A percentile compares a stretch with the other conserved stretches of the same genome.
These are phyloP conservation scores for Morus bassanus DNA, from an alignment of 2,797 vertebrate species.

Conservation along the genomic window DNA sequence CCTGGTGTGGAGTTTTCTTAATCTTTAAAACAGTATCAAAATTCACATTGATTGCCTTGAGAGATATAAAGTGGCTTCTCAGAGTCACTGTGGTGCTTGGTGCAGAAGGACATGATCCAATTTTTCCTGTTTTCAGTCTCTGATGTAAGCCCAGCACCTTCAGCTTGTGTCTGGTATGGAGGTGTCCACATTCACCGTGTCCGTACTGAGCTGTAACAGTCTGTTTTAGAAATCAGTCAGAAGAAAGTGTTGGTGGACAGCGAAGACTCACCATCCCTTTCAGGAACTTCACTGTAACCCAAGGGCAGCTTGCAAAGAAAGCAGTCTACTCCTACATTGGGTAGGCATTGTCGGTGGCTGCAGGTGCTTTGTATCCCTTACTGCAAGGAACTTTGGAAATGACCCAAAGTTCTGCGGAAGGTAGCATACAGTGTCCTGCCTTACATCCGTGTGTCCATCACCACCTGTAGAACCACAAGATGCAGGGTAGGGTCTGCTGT, in stretches of 20 bases:
- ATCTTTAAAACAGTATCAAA: background rate
- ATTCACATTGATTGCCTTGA: background rate
- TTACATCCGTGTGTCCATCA: background rate
- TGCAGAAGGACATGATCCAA: background rate
- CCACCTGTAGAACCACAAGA: background rate
- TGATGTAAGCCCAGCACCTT: background rate
- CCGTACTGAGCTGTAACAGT: background rate
- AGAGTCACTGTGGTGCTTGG: background rate
- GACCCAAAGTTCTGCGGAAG: background rate
- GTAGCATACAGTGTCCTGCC: background rate
- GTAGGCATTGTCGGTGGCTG: background rate
- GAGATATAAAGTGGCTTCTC: background rate
- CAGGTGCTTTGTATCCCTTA: background rate
- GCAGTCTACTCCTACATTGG: accelerated
- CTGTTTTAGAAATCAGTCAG: background rate
- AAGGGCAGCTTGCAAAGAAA: background rate
- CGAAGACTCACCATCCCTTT: background rate
- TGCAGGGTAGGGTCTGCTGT: background rate
- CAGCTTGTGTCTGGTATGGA: background rate
- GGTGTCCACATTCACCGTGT: background rate
- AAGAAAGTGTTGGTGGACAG: background rate
- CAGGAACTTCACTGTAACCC: background rate
- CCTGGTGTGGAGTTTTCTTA: background rate
- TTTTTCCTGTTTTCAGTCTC: background rate
- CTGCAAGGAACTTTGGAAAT: background rate